These are phyloP conservation scores for Perizoma affinitatum DNA, from an alignment of 2,888 invertebrate genomes.

Conservation along the genomic window DNA sequence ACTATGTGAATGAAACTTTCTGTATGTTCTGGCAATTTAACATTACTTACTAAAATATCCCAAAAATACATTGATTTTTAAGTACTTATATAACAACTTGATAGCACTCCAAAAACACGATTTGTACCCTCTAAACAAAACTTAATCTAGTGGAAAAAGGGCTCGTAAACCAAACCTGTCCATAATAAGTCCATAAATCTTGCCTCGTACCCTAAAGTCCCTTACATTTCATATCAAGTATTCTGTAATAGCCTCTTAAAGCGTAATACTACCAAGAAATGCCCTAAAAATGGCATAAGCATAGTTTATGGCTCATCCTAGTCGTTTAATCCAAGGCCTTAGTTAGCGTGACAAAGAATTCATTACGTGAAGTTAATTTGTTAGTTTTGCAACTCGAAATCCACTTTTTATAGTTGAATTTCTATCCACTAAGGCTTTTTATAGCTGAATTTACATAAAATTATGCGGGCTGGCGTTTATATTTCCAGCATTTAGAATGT, in stretches of 20 bases:
- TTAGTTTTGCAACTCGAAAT: conserved; percentile 26
- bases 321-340: conserved; percentile 19
- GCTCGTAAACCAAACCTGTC: conserved; percentile 11
- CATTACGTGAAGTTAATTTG: conserved; percentile 21
- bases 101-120: not conserved
- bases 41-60: no score
- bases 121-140: not conserved
- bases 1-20: no score
- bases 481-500: conserved; percentile 20
- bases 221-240: conserved; percentile 25
- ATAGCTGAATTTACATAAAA: conserved; percentile 30
- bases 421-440: conserved; percentile 21
- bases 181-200: conserved; percentile 33
- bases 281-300: conserved; percentile 25
- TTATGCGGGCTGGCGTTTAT: conserved; percentile 11
- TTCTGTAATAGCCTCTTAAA: conserved; percentile 29
- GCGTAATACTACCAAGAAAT: conserved; percentile 22
- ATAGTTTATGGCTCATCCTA: conserved; percentile 31
- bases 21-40: no score
- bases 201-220: conserved; percentile 33
- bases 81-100: not conserved
- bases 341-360: conserved; percentile 18
- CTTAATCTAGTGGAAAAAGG: conserved; percentile 19
- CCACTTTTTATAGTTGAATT: conserved; percentile 25
- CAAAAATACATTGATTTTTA: no score